Conservation (phyloP, 1,140 invertebrate species). For the Pollicipes pollicipes region DNA sequence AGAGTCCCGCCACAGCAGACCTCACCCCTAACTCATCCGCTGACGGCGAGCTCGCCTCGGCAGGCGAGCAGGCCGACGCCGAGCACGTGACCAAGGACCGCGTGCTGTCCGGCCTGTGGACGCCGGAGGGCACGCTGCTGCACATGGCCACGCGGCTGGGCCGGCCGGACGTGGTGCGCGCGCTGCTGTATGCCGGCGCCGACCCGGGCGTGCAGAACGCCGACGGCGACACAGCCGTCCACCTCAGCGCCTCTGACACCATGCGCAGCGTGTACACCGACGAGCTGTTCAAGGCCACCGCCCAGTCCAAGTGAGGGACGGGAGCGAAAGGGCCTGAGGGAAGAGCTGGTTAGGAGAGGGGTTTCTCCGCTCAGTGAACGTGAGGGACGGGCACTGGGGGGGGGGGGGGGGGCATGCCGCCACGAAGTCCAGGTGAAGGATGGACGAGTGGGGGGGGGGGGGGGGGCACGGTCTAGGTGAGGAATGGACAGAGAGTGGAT, state of each 20-base stretch:
- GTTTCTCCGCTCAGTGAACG: neutral
- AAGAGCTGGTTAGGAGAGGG: too few relatives aligned
- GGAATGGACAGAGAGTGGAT: too few relatives aligned
- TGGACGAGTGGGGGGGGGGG: too few relatives aligned
- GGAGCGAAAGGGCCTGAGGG: too few relatives aligned
- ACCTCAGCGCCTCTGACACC: slow-evolving; percentile 32
- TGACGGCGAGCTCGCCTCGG: slow-evolving; percentile 4
- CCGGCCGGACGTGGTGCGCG: slow-evolving; percentile 38
- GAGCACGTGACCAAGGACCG: slow-evolving; percentile 29
- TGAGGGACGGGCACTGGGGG: neutral
- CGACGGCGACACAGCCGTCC: slow-evolving; percentile 36
- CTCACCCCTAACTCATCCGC: too few relatives aligned
- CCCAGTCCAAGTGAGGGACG: slow-evolving; percentile 39
- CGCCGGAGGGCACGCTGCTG: slow-evolving; percentile 39
- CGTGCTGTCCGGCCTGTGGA: slow-evolving; percentile 30
- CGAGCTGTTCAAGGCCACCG: slow-evolving; percentile 41
- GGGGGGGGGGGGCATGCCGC: too few relatives aligned
- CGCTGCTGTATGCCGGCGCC: slow-evolving; percentile 38
- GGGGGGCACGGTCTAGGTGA: too few relatives aligned
- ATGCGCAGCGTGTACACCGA: slow-evolving; percentile 40
- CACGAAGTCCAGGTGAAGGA: too few relatives aligned
- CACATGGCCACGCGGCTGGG: slow-evolving; percentile 40
- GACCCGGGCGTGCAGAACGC: slow-evolving; percentile 38
- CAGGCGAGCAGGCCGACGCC: slow-evolving; percentile 17
- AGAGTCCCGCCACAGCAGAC: too few relatives aligned